Evolutionary conservation across 1,140 invertebrate species (phyloP), one percentile per base, ranked within the genome.

Genomic region (Babylonia areolata): DNA sequence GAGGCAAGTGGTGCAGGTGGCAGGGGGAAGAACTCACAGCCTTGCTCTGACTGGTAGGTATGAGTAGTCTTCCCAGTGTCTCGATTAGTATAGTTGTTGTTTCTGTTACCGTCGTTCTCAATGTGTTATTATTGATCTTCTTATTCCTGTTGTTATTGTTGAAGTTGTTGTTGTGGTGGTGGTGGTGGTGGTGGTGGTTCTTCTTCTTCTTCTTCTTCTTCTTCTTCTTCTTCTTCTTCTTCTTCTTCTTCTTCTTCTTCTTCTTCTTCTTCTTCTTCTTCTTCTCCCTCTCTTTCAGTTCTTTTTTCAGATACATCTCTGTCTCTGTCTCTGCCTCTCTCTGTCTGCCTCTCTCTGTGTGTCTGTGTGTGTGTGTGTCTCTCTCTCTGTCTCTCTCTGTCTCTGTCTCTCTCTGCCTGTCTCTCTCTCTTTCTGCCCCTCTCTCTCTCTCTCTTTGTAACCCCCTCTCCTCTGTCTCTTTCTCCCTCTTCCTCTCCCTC

Each of bases 1-100:
- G 51, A 81, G 40, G 15, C 88, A 87, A 73, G 84, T 88, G 15
- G 58, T 87, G 12, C 58, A 71, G 39, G 87, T 89, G 39, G 84
- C 89, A 33, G 90, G 86, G 20, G 90, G 90, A 15, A 85, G 86
- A 77, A 85, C 71, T 39, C 90, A 91, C 85, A 88, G 89, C 85
- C 73, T 91, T 54, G 87, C 86, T 3, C 58, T 90, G 28, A 89
- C 90, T 77, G 88, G 90, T 91, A 85, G 69, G 87, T 54, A 23
- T 5, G 58, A 64, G 28, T 23, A 51, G 46, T 51, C 9, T 51
- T 64, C 15, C 28, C 28, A 20, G 9, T 64, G 58, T 64, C 28
- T 3, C 23, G 9, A 20, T 64, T 64, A 20, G 9, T 23, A 3
- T 64, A 23, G 58, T 64, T 64, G 1, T 64, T 23, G 12, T 64